phyloP scores from a whole-genome alignment of 2,113 vertebrate species.

The Epinephelus lanceolatus region DNA sequence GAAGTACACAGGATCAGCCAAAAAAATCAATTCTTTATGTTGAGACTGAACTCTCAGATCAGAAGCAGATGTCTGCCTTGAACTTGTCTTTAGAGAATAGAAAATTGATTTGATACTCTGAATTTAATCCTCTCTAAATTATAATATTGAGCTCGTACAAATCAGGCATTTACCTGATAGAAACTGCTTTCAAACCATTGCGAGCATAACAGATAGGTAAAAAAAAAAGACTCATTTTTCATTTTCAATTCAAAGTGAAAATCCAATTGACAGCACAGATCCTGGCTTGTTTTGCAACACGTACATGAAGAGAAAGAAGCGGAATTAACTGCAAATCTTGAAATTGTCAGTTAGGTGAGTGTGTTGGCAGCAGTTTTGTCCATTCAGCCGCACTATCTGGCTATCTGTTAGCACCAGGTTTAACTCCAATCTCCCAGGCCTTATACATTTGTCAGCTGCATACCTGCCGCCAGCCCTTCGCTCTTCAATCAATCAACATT shows the following conservation, averaged over 20 bases:
- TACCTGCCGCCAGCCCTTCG: conserved; percentile 65
- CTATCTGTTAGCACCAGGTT: conserved; percentile 56
- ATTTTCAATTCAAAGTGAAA: conserved; percentile 23
- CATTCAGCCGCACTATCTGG: conserved; percentile 42
- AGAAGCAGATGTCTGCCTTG: neutral
- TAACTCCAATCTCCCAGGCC: conserved; percentile 45
- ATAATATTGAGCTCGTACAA: neutral
- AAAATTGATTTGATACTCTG: neutral
- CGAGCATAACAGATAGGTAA: neutral
- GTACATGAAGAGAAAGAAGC: neutral
- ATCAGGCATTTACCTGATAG: neutral
- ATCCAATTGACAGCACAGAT: conserved; percentile 17
- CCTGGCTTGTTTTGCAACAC: neutral
- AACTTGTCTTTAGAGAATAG: neutral
- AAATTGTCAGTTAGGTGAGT: conserved; percentile 18
- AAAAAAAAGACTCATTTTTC: neutral
- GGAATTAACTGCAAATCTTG: conserved; percentile 29
- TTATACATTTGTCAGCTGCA: conserved; percentile 51
- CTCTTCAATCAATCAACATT: conserved; percentile 74
- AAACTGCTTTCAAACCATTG: neutral
- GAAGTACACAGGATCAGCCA: neutral
- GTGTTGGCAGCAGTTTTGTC: conserved; percentile 28
- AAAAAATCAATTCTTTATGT: neutral
- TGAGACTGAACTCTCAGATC: neutral
- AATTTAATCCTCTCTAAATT: neutral